Evolutionary conservation across 2,888 invertebrate genomes (phyloP).

Genomic region (Rhimphoctona megacephalus): DNA sequence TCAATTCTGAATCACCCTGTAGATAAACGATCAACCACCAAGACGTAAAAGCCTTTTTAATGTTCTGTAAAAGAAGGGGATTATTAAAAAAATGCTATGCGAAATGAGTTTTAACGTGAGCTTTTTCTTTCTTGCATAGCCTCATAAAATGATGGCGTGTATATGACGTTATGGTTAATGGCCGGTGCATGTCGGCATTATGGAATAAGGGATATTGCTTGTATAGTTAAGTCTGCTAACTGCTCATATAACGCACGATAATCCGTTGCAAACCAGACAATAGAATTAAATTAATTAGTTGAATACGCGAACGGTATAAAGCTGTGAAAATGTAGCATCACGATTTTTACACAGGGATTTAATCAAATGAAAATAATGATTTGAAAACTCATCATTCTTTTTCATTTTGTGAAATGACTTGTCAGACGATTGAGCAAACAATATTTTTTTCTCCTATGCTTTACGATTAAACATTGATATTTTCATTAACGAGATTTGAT

Average conservation of each 20-base stretch:
- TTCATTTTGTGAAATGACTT: not conserved
- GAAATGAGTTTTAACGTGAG: conserved; percentile 51
- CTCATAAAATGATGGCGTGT: conserved; percentile 59
- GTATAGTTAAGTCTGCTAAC: conserved; percentile 53
- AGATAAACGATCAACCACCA: not conserved
- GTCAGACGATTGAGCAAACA: not conserved
- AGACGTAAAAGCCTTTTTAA: conserved; percentile 46
- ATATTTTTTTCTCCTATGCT: not conserved
- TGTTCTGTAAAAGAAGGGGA: conserved; percentile 62
- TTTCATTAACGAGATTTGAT: not conserved
- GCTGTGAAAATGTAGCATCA: not conserved
- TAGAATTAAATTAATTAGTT: conserved; percentile 57
- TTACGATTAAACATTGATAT: not conserved
- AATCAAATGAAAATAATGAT: not conserved
- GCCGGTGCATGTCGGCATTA: conserved; percentile 41
- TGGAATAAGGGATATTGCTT: conserved; percentile 57
- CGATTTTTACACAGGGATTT: not conserved
- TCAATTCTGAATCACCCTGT: conserved; percentile 33
- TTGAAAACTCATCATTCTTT: not conserved
- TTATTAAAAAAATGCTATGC: conserved; percentile 61
- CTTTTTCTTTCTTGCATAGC: conserved; percentile 42
- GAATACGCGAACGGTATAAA: not conserved
- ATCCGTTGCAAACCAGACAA: conserved; percentile 41
- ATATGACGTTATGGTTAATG: conserved; percentile 52
- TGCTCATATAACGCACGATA: conserved; percentile 50